Conservation (phyloP, 2,888 invertebrate genomes). For the Agonopterix alstromeriana region DNA sequence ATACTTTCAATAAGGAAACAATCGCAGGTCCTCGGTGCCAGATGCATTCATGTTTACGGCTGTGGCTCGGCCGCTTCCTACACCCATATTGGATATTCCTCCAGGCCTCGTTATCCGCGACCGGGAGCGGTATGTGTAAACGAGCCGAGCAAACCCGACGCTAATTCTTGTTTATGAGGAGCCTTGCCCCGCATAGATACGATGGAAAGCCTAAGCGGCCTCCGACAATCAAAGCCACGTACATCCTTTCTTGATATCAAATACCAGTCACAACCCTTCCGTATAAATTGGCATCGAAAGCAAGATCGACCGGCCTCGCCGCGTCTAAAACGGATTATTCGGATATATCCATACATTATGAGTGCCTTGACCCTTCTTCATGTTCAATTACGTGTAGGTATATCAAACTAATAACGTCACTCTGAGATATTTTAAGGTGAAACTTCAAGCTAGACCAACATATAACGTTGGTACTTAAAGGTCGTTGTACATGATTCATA, state of each 20-base stretch:
- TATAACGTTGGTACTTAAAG: no score
- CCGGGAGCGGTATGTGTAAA: conserved; percentile 70
- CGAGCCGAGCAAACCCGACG: conserved; percentile 63
- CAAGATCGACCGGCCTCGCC: conserved; percentile 25
- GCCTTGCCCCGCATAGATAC: conserved; percentile 49
- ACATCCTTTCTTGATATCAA: conserved; percentile 35
- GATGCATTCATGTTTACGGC: conserved; percentile 54
- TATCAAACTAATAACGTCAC: conserved; percentile 1
- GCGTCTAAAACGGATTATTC: conserved; percentile 7
- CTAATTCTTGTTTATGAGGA: conserved; percentile 73
- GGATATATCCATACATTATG: background rate
- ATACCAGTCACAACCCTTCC: conserved; percentile 37
- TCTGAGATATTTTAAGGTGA: conserved; percentile 20
- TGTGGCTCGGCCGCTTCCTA: conserved; percentile 53
- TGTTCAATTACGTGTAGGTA: conserved; percentile 11
- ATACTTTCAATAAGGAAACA: conserved; percentile 44
- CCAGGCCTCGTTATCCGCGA: conserved; percentile 55
- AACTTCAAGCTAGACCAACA: no score
- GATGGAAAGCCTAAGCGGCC: conserved; percentile 46
- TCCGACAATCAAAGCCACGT: conserved; percentile 49
- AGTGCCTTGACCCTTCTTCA: conserved; percentile 23
- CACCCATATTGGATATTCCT: conserved; percentile 54
- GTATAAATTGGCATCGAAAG: conserved; percentile 38
- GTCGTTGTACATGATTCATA: no score
- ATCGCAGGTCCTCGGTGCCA: conserved; percentile 40